Evolutionary conservation across 2,113 vertebrate genomes (phyloP).

Genomic region (Chiloscyllium plagiosum): DNA sequence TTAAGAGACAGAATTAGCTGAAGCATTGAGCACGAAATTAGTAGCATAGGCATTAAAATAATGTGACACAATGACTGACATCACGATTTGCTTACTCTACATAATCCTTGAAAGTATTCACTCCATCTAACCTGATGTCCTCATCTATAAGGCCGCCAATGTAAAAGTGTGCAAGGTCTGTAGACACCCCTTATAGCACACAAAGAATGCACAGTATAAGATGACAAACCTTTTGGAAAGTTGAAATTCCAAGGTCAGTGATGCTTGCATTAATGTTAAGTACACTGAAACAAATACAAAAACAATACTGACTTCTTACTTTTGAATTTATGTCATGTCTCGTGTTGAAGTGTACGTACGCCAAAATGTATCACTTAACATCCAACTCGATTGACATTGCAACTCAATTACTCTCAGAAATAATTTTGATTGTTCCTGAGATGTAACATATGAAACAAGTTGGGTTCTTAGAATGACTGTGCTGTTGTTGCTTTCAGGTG

Average conservation of each 20-base stretch:
- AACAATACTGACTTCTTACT: conserved; percentile 13
- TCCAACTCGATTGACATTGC: conserved; percentile 33
- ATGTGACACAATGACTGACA: too few relatives aligned
- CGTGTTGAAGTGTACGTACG: conserved; percentile 37
- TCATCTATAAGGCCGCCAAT: too few relatives aligned
- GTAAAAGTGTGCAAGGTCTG: neutral
- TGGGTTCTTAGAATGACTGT: conserved; percentile 70
- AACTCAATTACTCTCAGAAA: conserved; percentile 38
- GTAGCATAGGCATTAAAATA: too few relatives aligned
- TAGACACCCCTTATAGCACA: neutral
- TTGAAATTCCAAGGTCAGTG: neutral
- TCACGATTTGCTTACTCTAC: too few relatives aligned
- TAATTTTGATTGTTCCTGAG: conserved; percentile 40
- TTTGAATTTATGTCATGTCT: conserved; percentile 40
- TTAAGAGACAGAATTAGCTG: too few relatives aligned
- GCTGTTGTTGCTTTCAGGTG: conserved; percentile 64
- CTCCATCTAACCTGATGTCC: too few relatives aligned
- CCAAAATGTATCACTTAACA: conserved; percentile 38
- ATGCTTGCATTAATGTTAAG: neutral
- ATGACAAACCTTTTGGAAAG: neutral
- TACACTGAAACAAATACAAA: neutral
- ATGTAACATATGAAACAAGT: conserved; percentile 65
- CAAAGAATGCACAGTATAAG: neutral
- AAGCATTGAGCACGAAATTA: too few relatives aligned
- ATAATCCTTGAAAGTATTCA: too few relatives aligned